Conservation (phyloP, 2,888 invertebrate genomes). For the Amiota minor region DNA sequence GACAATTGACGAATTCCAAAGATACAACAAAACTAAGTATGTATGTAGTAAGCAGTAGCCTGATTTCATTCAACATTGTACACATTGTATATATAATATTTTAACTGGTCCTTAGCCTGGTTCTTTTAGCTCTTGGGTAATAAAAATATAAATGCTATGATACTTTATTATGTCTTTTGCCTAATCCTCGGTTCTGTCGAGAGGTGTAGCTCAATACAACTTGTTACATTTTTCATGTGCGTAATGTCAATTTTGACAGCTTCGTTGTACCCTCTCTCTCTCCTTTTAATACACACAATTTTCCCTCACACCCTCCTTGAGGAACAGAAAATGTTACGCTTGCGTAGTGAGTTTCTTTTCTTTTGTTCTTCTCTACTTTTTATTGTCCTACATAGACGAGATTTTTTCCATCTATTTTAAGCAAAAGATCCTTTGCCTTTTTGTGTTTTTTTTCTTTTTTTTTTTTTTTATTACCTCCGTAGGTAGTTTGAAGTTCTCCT, state of each 20-base stretch:
- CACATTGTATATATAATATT: conserved; percentile 1
- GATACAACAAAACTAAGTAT: neutral
- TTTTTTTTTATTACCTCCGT: neutral
- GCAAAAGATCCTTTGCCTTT: conserved; percentile 21
- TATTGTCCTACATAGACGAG: conserved; percentile 17
- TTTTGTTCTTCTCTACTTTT: conserved; percentile 27
- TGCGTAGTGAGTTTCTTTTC: conserved; percentile 18
- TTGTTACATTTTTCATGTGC: conserved; percentile 69
- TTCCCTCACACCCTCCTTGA: too few species aligned
- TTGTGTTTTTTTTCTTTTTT: conserved; percentile 19
- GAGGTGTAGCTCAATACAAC: conserved; percentile 51
- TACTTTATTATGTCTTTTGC: conserved; percentile 59
- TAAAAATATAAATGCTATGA: conserved; percentile 67
- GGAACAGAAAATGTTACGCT: neutral
- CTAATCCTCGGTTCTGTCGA: conserved; percentile 50
- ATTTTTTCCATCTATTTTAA: conserved; percentile 36
- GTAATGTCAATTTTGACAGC: conserved; percentile 68
- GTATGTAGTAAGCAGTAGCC: too few species aligned
- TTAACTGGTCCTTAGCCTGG: conserved; percentile 2
- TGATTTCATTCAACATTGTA: neutral
- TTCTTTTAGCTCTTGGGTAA: conserved; percentile 48
- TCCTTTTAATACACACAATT: too few species aligned
- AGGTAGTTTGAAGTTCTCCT: conserved; percentile 22
- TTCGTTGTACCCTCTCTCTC: conserved; percentile 45
- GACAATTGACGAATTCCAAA: conserved; percentile 65